Conservation (phyloP, 2,888 invertebrate genomes). For the Azorinus chamasolen region DNA sequence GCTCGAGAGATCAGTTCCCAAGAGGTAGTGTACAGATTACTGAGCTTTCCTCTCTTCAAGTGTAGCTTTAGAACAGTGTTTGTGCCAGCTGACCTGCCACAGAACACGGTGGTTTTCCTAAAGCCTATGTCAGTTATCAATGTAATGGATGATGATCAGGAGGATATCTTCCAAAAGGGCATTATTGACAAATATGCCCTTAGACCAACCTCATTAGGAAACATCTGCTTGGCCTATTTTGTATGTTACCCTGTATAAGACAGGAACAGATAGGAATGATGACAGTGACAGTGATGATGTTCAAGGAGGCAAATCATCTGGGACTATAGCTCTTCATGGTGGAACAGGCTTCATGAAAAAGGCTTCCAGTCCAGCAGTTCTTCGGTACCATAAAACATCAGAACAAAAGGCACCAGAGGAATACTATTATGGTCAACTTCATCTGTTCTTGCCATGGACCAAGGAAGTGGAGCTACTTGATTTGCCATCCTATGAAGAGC, state of each 20-base stretch:
- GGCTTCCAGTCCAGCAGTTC: slow-evolving; percentile 19
- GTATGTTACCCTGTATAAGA: too few species aligned
- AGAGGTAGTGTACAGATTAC: slow-evolving; percentile 42
- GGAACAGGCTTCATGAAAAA: slow-evolving; percentile 44
- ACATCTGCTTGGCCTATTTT: slow-evolving; percentile 42
- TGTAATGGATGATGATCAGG: slow-evolving; percentile 48
- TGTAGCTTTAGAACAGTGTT: slow-evolving; percentile 32
- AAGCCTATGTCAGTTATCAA: slow-evolving; percentile 41
- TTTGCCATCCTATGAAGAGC: slow-evolving; percentile 8
- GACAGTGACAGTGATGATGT: too few species aligned
- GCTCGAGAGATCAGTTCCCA: slow-evolving; percentile 40
- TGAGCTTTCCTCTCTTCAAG: slow-evolving; percentile 46
- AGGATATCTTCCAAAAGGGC: slow-evolving; percentile 22
- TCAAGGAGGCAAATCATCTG: too few species aligned
- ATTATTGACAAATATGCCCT: slow-evolving; percentile 34
- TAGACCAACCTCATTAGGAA: slow-evolving; percentile 15
- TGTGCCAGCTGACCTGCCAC: slow-evolving; percentile 45
- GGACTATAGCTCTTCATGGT: slow-evolving; percentile 21
- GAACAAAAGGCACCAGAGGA: slow-evolving; percentile 23
- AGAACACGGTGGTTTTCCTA: slow-evolving; percentile 34
- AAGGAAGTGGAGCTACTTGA: slow-evolving; percentile 12
- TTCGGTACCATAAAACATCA: slow-evolving; percentile 37
- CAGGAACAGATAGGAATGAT: too few species aligned
- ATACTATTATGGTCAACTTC: slow-evolving; percentile 34
- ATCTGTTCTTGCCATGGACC: slow-evolving; percentile 43